A percentile compares a stretch with the other conserved stretches of the same genome.
Evolutionary conservation across 2,888 invertebrate genomes (phyloP).

Genomic region (Byasa hedistus): DNA sequence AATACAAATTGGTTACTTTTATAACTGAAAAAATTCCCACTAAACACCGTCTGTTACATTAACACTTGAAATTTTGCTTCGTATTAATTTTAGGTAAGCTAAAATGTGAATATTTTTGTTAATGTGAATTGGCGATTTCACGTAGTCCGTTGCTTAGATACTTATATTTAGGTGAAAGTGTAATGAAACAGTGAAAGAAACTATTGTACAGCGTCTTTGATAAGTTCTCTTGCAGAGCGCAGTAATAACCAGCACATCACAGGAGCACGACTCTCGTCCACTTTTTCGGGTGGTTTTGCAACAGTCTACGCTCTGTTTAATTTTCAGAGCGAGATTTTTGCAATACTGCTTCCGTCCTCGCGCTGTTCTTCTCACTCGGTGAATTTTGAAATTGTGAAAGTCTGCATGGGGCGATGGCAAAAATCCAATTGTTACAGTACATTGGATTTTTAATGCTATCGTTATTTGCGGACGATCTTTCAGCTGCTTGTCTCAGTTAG

Average conservation of each 20-base stretch:
- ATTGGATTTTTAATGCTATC: constrained; percentile 76
- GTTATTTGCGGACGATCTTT: constrained; percentile 71
- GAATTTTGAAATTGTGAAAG: constrained; percentile 51
- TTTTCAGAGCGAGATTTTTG: constrained; percentile 59
- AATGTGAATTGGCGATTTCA: constrained; percentile 3
- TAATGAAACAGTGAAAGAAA: constrained; percentile 4
- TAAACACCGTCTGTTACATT: background rate
- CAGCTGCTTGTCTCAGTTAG: constrained; percentile 42
- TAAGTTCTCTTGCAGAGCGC: constrained; percentile 31
- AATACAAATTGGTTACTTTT: background rate
- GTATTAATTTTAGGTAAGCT: constrained; percentile 1
- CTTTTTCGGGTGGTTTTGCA: constrained; percentile 51
- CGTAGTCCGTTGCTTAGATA: constrained; percentile 5
- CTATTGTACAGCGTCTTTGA: constrained; percentile 18
- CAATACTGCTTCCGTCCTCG: constrained; percentile 55
- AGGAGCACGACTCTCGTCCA: constrained; percentile 26
- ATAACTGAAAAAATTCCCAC: background rate
- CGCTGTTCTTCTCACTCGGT: constrained; percentile 37
- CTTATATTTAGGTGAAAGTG: background rate
- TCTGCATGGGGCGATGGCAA: constrained; percentile 73
- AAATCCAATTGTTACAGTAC: constrained; percentile 70
- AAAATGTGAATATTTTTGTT: background rate
- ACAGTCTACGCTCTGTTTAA: constrained; percentile 62
- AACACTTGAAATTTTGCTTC: constrained; percentile 1
- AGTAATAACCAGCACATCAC: constrained; percentile 19